Conservation (phyloP, 2,113 vertebrate species). For the Cryptomyrus ogoouensis region DNA sequence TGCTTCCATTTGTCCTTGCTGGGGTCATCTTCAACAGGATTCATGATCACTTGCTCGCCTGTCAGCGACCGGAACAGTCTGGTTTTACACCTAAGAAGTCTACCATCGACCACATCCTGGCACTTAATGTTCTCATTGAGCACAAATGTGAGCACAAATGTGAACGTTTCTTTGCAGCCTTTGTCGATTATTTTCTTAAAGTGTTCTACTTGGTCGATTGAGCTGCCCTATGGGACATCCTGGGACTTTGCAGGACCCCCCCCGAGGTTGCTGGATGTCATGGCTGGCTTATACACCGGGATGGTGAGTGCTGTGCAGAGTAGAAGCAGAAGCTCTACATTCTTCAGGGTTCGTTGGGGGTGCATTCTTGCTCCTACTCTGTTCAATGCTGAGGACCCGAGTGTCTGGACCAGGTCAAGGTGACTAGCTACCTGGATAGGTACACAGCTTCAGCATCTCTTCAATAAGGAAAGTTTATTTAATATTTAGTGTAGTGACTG, state of each 20-base stretch:
- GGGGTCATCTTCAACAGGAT: not conserved
- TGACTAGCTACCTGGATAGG: not conserved
- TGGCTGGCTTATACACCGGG: not conserved
- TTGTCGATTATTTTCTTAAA: not conserved
- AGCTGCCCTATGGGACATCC: not conserved
- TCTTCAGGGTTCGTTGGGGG: not conserved
- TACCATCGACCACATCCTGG: not conserved
- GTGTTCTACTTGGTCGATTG: too few species aligned
- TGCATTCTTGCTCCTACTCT: not conserved
- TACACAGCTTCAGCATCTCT: not conserved
- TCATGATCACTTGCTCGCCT: not conserved
- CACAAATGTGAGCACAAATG: not conserved
- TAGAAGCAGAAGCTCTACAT: not conserved
- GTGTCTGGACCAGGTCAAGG: not conserved
- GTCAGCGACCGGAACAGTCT: not conserved
- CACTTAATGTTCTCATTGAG: not conserved
- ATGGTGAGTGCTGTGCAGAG: not conserved
- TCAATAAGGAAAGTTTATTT: not conserved
- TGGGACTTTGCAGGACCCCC: not conserved
- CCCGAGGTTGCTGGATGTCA: not conserved
- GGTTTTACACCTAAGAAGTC: not conserved
- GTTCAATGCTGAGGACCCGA: not conserved
- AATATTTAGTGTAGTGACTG: not conserved
- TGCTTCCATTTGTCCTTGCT: not conserved
- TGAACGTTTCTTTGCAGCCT: not conserved